Evolutionary conservation across 2,113 vertebrate genomes (phyloP).

Genomic region (Planiliza haematocheilus): DNA sequence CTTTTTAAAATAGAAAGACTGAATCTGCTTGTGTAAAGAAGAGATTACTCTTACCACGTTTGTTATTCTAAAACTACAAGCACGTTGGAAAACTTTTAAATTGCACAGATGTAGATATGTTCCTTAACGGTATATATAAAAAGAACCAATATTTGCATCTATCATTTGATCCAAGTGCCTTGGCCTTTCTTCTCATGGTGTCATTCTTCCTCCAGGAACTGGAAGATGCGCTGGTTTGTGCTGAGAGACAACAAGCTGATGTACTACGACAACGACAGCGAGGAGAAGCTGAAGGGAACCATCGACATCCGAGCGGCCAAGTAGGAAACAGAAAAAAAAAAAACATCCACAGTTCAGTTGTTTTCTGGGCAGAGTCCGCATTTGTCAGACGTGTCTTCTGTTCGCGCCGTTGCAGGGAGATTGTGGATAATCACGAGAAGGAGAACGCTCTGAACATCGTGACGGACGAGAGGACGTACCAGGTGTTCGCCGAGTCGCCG

Average conservation of each 20-base stretch:
- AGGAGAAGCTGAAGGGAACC: constrained; percentile 93
- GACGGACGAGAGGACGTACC: constrained; percentile 92
- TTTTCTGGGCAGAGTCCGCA: background rate
- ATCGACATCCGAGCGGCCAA: constrained; percentile 91
- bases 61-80: too few relatives aligned
- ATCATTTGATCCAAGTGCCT: background rate
- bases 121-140: background rate
- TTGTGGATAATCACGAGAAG: constrained; percentile 94
- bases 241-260: constrained; percentile 91
- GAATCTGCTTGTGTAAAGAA: background rate
- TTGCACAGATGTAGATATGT: too few relatives aligned
- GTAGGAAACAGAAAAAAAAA: constrained; percentile 67
- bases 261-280: constrained; percentile 94
- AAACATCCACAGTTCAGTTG: background rate
- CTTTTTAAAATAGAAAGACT: background rate
- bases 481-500: constrained; percentile 93
- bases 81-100: too few relatives aligned
- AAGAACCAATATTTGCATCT: background rate
- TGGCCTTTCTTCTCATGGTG: constrained; percentile 32
- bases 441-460: constrained; percentile 94
- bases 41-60: too few relatives aligned
- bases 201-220: constrained; percentile 82
- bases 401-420: constrained; percentile 82
- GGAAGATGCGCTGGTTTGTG: constrained; percentile 96
- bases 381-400: background rate